Evolutionary conservation across 1,140 invertebrate species (phyloP).

Genomic region (Drosophila sturtevanti): DNA sequence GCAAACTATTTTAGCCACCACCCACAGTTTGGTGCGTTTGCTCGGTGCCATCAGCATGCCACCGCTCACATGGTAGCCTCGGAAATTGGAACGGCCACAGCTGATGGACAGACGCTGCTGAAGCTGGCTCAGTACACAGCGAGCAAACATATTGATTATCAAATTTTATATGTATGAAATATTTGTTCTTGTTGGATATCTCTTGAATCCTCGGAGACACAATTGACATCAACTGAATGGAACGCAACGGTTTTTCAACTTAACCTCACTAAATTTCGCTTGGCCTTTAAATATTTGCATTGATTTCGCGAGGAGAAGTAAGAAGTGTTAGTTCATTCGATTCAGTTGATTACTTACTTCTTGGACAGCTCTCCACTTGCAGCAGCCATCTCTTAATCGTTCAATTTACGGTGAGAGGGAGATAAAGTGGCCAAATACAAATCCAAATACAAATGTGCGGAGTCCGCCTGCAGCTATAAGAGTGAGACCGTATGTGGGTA

Average conservation of each 20-base stretch:
- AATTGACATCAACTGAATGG: constrained; percentile 9
- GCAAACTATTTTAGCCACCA: constrained; percentile 15
- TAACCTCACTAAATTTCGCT: constrained; percentile 60
- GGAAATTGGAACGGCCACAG: background rate
- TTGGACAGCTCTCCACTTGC: constrained; percentile 78
- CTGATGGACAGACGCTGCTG: constrained; percentile 1
- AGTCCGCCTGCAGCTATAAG: background rate
- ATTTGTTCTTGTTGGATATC: background rate
- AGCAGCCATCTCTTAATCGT: constrained; percentile 53
- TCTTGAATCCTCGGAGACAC: background rate
- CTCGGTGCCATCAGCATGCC: constrained; percentile 52
- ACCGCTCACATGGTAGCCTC: constrained; percentile 49
- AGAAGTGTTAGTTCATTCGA: background rate
- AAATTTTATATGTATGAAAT: background rate
- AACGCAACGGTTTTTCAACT: constrained; percentile 41
- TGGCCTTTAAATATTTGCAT: background rate
- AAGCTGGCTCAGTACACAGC: constrained; percentile 28
- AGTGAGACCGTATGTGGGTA: background rate
- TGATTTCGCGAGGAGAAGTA: constrained; percentile 1
- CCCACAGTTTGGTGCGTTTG: constrained; percentile 76
- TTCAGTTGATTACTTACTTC: constrained; percentile 64
- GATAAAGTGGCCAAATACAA: background rate
- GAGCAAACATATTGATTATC: constrained; percentile 37
- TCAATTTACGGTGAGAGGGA: background rate
- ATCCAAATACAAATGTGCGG: constrained; percentile 5